Evolutionary conservation across 2,797 vertebrate species (phyloP).

Genomic region (Echiichthys vipera): DNA sequence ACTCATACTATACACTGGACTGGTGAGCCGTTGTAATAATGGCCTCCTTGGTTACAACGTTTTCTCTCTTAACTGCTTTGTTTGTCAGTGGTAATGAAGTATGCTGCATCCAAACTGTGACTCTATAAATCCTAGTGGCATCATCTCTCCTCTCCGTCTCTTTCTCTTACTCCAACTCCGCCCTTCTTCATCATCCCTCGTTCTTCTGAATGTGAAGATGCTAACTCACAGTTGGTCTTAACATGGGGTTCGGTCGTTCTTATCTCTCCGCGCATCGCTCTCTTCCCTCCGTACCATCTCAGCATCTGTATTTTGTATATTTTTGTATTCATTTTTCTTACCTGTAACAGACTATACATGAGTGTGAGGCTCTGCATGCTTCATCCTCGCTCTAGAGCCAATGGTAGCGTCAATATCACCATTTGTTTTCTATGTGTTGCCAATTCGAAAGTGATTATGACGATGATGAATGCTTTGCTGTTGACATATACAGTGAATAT

Average conservation of each 20-base stretch:
- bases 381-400: constrained; percentile 63
- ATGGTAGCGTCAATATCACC: constrained; percentile 50
- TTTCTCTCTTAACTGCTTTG: constrained; percentile 52
- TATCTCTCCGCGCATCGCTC: constrained; percentile 15
- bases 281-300: constrained; percentile 53
- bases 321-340: constrained; percentile 77
- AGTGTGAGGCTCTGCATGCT: constrained; percentile 73
- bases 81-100: constrained; percentile 62
- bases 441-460: constrained; percentile 49
- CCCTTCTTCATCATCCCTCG: background rate
- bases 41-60: constrained; percentile 29
- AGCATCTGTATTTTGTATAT: constrained; percentile 76
- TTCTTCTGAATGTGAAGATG: constrained; percentile 76
- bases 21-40: constrained; percentile 41
- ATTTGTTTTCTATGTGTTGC: constrained; percentile 64
- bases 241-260: constrained; percentile 40
- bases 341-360: constrained; percentile 58
- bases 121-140: constrained; percentile 43
- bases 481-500: constrained; percentile 64
- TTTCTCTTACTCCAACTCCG: background rate
- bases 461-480: constrained; percentile 59
- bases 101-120: constrained; percentile 76
- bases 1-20: constrained; percentile 76
- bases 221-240: constrained; percentile 60
- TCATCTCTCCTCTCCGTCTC: constrained; percentile 21